Conservation (phyloP, 2,888 invertebrate species). For the Caprella mutica region DNA sequence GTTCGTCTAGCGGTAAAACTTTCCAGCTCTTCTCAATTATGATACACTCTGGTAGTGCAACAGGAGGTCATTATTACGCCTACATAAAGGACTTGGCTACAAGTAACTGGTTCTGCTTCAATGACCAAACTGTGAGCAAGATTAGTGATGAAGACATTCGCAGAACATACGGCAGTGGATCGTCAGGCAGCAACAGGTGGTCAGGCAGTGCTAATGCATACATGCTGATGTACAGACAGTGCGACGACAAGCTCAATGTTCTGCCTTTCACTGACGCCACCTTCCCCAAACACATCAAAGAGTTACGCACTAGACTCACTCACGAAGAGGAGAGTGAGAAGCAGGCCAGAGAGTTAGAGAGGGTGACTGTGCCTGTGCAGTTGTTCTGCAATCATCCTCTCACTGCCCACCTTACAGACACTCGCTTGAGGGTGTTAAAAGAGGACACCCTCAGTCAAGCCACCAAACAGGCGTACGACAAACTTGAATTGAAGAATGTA, state of each 20-base stretch:
- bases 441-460: slow-evolving; percentile 51
- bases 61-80: slow-evolving; percentile 83
- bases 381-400: slow-evolving; percentile 54
- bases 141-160: slow-evolving; percentile 68
- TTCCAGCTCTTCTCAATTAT: slow-evolving; percentile 83
- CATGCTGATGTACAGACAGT: slow-evolving; percentile 79
- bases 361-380: slow-evolving; percentile 52
- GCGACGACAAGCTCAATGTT: slow-evolving; percentile 52
- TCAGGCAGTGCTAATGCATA: slow-evolving; percentile 77
- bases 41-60: slow-evolving; percentile 82
- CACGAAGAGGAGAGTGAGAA: slow-evolving; percentile 55
- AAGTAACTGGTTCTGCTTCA: slow-evolving; percentile 73
- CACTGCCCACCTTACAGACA: slow-evolving; percentile 46
- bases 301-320: slow-evolving; percentile 52
- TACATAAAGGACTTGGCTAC: slow-evolving; percentile 70
- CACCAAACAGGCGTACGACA: slow-evolving; percentile 49
- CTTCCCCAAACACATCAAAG: slow-evolving; percentile 58
- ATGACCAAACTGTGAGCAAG: slow-evolving; percentile 66
- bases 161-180: slow-evolving; percentile 63
- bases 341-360: slow-evolving; percentile 50
- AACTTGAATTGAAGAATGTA: slow-evolving; percentile 49
- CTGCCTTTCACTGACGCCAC: slow-evolving; percentile 54
- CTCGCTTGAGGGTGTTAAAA: slow-evolving; percentile 50
- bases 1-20: slow-evolving; percentile 13
- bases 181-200: slow-evolving; percentile 51